Evolutionary conservation across 2,797 vertebrate genomes (phyloP).

Genomic region (Anableps anableps): DNA sequence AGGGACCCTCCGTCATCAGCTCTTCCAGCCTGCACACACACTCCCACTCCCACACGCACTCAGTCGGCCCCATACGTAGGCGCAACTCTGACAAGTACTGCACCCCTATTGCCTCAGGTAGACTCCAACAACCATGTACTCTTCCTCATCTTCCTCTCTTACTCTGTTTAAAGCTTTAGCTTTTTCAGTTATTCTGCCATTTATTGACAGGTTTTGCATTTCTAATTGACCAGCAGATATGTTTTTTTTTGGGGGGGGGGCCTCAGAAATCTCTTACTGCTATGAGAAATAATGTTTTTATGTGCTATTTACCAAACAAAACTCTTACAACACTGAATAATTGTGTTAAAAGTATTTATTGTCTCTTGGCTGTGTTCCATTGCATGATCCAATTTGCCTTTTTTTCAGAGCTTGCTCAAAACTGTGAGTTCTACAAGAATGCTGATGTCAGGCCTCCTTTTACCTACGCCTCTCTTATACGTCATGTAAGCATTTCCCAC

Average conservation of each 20-base stretch:
- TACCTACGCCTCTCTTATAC: constrained; percentile 98
- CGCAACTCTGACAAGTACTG: constrained; percentile 98
- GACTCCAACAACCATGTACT: constrained; percentile 9
- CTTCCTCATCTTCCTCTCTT: background rate
- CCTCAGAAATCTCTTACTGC: background rate
- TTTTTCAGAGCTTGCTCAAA: constrained; percentile 94
- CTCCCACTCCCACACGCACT: constrained; percentile 81
- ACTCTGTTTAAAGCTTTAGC: too few relatives aligned
- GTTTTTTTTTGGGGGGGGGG: background rate
- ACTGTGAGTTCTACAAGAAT: constrained; percentile 99
- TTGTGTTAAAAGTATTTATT: background rate
- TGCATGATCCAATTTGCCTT: background rate
- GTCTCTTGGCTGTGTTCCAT: background rate
- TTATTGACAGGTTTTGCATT: background rate
- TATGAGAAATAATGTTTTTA: background rate
- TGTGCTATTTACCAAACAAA: background rate
- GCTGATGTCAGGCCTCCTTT: constrained; percentile 98
- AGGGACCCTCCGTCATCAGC: constrained; percentile 96
- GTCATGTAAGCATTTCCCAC: constrained; percentile 86
- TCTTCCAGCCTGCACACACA: constrained; percentile 89
- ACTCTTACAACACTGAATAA: background rate
- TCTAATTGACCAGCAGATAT: background rate
- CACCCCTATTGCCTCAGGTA: constrained; percentile 98
- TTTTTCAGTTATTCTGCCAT: background rate
- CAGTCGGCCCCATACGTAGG: constrained; percentile 91